Conservation (phyloP, 2,113 vertebrate genomes). For the Bagarius yarrelli region DNA sequence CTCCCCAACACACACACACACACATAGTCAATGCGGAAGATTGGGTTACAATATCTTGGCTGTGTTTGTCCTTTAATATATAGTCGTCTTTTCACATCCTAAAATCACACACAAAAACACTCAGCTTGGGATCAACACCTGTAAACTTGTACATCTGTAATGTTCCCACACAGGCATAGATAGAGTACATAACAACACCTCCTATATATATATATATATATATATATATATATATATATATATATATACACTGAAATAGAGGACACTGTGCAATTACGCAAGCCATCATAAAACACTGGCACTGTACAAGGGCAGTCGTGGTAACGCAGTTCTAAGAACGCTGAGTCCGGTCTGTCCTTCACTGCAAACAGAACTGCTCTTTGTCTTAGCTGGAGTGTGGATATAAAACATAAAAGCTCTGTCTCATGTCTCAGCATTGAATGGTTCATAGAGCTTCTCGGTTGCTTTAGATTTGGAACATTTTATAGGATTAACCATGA, state of each 20-base stretch:
- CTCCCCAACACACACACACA: neutral
- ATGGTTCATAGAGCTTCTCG: slow-evolving; percentile 4
- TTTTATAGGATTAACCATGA: slow-evolving; percentile 54
- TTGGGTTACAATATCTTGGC: slow-evolving; percentile 29
- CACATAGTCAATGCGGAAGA: slow-evolving; percentile 1
- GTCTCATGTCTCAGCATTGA: slow-evolving; percentile 5
- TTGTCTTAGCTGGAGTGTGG: slow-evolving; percentile 9
- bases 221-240: neutral
- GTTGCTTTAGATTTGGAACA: slow-evolving; percentile 42
- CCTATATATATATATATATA: neutral
- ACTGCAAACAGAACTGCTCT: slow-evolving; percentile 22
- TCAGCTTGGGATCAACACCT: neutral
- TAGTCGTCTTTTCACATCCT: neutral
- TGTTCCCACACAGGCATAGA: neutral
- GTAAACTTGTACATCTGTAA: neutral
- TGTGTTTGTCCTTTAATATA: slow-evolving; percentile 45
- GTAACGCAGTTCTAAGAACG: slow-evolving; percentile 8
- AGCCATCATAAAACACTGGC: slow-evolving; percentile 20
- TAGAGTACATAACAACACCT: neutral
- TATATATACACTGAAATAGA: slow-evolving; percentile 3
- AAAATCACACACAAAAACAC: slow-evolving; percentile 5
- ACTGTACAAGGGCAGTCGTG: slow-evolving; percentile 35
- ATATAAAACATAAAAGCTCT: slow-evolving; percentile 31
- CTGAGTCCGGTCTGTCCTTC: slow-evolving; percentile 18
- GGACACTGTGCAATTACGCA: slow-evolving; percentile 17